Base-by-base conservation (phyloP, 2,113 vertebrate genomes). In the Bos javanicus region DNA sequence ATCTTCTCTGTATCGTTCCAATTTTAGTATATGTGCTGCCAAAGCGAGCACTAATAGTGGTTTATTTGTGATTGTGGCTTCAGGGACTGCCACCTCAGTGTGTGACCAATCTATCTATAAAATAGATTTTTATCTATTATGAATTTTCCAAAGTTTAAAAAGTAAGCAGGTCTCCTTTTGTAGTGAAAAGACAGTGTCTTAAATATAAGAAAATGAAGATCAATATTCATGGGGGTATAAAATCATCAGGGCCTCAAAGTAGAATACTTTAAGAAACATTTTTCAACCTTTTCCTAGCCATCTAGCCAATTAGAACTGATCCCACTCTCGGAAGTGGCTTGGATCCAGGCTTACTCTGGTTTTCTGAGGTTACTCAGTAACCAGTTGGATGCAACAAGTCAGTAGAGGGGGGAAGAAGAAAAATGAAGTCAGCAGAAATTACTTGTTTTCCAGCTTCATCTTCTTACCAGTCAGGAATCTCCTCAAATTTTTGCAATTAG, bases 21-120 rank as follows among this genome's bases (percentile, higher is more conserved):
- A 39, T 39, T 39, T 39, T 39, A 39, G 39, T 39, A 39, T 39
- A 39, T 39, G 39, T 39, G 39, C 39, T 39, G 39, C 39, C 39
- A 39, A 39, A 39, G 39, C 39, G 39, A 39, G 39, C 39, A 39
- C 39, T 86, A 89, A 80, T 11, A 80, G 74, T 82, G 33, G 60
- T 83, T 93, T 59, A 83, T 93, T 93, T 95, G 64, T 90, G 82
- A 92, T 62, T 89, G 43, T 46, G 59, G 57, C 80, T 83, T 54
- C 50, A 54, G 80, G 33, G 80, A 82, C 48, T 52, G 30, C 19
- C 80, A 54, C 50, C 33, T 83, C 50, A 25, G 33, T 5, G 50
- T 36, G 80, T 83, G 50, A 36, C 33, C 80, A 83, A 33, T 54
- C 50, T 25, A 54, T 15, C 80, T 54, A 82, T 54, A 83, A 54